These are phyloP conservation scores for Slavum lentiscoides DNA, from an alignment of 2,888 invertebrate genomes.

Conservation along the genomic window DNA sequence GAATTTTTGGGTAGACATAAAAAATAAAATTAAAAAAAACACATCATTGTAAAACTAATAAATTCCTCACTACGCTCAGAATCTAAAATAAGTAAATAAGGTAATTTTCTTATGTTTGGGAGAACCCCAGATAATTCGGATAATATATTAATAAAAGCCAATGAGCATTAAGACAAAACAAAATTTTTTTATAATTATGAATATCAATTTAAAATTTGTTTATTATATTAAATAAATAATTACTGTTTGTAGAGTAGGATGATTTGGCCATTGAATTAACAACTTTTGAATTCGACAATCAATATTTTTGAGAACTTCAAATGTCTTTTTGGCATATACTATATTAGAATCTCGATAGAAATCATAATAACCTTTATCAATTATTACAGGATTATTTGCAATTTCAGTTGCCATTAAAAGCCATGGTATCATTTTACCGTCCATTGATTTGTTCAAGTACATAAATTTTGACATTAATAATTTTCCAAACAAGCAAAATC, in stretches of 20 bases:
- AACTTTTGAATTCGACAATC: constrained; percentile 67
- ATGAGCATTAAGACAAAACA: too few species aligned
- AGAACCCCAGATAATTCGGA: too few species aligned
- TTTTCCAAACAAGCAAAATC: constrained; percentile 66
- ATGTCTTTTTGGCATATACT: constrained; percentile 73
- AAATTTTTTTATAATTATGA: too few species aligned
- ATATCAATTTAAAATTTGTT: too few species aligned
- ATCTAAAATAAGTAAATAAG: too few species aligned
- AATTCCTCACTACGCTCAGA: too few species aligned
- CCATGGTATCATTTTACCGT: constrained; percentile 65
- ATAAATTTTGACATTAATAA: constrained; percentile 64
- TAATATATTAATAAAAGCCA: too few species aligned
- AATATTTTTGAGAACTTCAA: constrained; percentile 71
- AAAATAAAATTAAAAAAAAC: too few species aligned
- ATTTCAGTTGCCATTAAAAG: constrained; percentile 64
- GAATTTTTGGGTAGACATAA: too few species aligned
- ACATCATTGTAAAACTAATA: too few species aligned
- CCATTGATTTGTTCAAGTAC: constrained; percentile 64
- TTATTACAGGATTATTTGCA: constrained; percentile 60
- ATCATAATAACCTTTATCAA: constrained; percentile 62
- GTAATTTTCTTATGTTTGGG: too few species aligned
- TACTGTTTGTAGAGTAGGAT: constrained; percentile 82
- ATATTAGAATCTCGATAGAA: constrained; percentile 86
- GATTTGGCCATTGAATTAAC: constrained; percentile 82
- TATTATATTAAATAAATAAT: constrained; percentile 56